Conservation (phyloP, 2,797 vertebrate genomes). For the Cryptoprocta ferox region DNA sequence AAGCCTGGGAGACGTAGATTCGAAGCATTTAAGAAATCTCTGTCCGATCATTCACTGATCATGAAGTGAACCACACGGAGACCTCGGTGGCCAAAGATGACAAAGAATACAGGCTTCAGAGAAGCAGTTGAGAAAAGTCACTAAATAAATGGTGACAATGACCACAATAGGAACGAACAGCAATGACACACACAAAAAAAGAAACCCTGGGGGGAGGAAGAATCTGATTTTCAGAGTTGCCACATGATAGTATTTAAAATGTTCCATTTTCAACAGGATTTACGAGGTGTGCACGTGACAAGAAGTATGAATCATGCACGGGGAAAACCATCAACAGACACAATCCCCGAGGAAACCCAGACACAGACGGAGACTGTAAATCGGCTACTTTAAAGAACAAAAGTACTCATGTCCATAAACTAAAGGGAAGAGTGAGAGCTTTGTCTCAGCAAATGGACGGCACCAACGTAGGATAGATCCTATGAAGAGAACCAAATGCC, state of each 20-base stretch:
- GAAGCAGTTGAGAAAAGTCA: background rate
- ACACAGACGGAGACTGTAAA: background rate
- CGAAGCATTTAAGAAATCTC: background rate
- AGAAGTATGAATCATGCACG: rapidly evolving
- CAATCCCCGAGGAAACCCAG: rapidly evolving
- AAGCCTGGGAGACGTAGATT: rapidly evolving
- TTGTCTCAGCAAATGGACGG: rapidly evolving
- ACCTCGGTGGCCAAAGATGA: background rate
- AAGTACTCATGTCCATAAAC: background rate
- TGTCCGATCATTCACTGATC: background rate
- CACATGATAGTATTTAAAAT: rapidly evolving
- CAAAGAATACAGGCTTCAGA: too few relatives aligned
- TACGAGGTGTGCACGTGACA: rapidly evolving
- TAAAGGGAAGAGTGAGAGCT: background rate
- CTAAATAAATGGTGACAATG: rapidly evolving
- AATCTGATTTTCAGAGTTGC: rapidly evolving
- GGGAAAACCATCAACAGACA: background rate
- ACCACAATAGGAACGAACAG: background rate
- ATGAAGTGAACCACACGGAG: background rate
- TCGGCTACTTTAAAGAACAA: background rate
- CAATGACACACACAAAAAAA: rapidly evolving
- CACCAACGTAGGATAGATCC: rapidly evolving
- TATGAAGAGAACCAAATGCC: rapidly evolving
- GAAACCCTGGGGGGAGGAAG: rapidly evolving
- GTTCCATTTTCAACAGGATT: background rate